phyloP scores from a whole-genome alignment of 2,797 vertebrate genomes.

The Artibeus jamaicensis region DNA sequence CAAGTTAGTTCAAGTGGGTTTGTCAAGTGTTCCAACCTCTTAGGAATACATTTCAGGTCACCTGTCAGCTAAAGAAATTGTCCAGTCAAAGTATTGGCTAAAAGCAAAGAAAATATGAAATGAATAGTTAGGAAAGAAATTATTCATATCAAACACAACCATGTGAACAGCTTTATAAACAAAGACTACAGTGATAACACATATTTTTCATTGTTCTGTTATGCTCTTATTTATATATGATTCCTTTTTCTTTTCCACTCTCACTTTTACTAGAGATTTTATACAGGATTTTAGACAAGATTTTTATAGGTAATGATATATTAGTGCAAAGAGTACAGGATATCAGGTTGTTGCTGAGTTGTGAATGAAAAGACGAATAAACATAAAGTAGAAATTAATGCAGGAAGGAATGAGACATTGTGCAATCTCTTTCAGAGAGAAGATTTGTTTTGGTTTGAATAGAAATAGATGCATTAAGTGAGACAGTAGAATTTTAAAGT shows the following conservation, averaged over 20 bases:
- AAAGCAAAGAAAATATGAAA: not conserved
- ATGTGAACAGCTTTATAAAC: not conserved
- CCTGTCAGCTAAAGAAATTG: not conserved
- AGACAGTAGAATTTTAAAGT: not conserved
- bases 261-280: not conserved
- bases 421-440: not conserved
- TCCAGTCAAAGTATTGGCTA: not conserved
- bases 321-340: not conserved
- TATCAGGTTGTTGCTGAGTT: not conserved
- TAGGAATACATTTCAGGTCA: not conserved
- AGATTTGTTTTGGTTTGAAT: not conserved
- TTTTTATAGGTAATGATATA: not conserved
- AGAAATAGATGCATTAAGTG: not conserved
- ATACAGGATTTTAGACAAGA: not conserved
- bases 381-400: not conserved
- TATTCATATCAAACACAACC: not conserved
- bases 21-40: not conserved
- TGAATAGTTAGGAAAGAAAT: not conserved
- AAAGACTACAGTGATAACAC: not conserved
- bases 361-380: not conserved
- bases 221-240: not conserved
- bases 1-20: not conserved
- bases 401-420: slow-evolving; percentile 1
- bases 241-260: not conserved
- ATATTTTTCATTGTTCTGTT: not conserved